These are phyloP conservation scores for Empis livida DNA, from an alignment of 2,888 invertebrate species.

Conservation along the genomic window DNA sequence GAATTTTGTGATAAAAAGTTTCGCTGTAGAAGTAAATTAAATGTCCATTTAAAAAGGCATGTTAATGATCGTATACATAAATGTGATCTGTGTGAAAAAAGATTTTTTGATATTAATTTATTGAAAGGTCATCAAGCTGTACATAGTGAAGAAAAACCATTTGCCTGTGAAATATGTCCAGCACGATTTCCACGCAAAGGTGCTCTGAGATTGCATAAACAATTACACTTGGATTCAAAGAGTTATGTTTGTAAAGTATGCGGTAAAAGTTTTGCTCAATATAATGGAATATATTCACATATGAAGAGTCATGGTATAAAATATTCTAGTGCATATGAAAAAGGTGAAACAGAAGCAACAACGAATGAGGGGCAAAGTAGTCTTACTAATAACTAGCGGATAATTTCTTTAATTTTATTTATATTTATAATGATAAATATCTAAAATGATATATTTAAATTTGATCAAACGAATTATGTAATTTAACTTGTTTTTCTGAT, in stretches of 20 bases:
- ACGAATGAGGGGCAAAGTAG: no score
- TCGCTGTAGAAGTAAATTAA: background rate
- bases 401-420: no score
- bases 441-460: no score
- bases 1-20: background rate
- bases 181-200: constrained; percentile 6
- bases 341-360: background rate
- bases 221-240: constrained; percentile 8
- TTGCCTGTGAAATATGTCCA: constrained; percentile 4
- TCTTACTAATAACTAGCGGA: no score
- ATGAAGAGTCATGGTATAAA: constrained; percentile 8
- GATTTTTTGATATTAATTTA: background rate
- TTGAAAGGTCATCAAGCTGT: background rate
- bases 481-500: no score
- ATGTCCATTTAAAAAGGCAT: background rate
- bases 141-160: background rate
- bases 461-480: no score
- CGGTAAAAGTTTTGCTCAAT: constrained; percentile 9
- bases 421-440: no score
- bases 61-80: background rate
- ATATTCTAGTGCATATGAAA: constrained; percentile 1
- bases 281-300: constrained; percentile 13
- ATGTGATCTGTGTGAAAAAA: constrained; percentile 1
- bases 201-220: constrained; percentile 4
- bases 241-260: constrained; percentile 17